phyloP scores from a whole-genome alignment of 2,797 vertebrate species.

The Sebastes reedi region DNA sequence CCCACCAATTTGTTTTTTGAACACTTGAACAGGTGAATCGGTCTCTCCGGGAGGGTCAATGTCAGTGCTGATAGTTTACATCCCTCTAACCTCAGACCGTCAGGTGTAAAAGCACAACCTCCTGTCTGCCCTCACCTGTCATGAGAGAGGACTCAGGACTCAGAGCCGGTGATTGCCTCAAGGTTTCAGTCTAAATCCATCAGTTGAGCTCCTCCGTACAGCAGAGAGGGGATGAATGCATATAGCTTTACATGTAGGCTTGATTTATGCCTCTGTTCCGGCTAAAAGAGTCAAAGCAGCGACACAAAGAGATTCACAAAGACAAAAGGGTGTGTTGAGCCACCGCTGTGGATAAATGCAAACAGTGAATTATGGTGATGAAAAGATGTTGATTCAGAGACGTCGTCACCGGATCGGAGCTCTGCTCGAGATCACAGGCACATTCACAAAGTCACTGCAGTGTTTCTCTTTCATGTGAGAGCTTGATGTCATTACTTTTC shows the following conservation, averaged over 20 bases:
- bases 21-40: background rate
- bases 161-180: background rate
- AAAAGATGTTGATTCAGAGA: conserved; percentile 26
- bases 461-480: background rate
- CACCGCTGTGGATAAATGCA: background rate
- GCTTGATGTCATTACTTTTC: background rate
- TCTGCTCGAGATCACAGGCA: background rate
- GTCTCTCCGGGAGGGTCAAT: background rate
- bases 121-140: conserved; percentile 22
- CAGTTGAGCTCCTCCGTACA: conserved; percentile 1
- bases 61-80: background rate
- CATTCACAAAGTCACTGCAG: conserved; percentile 3
- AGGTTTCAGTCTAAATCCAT: conserved; percentile 32
- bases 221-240: background rate
- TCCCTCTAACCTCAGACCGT: background rate
- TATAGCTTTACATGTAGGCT: conserved; percentile 8
- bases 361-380: conserved; percentile 32
- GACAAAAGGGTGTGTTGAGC: background rate
- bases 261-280: conserved; percentile 41
- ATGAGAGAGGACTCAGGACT: conserved; percentile 6
- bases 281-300: conserved; percentile 1
- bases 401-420: background rate
- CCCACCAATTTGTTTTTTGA: background rate
- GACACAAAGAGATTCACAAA: conserved; percentile 33
- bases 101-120: background rate